Base-by-base conservation (phyloP, 2,888 invertebrate species). In the Heteromyza rotundicornis region DNA sequence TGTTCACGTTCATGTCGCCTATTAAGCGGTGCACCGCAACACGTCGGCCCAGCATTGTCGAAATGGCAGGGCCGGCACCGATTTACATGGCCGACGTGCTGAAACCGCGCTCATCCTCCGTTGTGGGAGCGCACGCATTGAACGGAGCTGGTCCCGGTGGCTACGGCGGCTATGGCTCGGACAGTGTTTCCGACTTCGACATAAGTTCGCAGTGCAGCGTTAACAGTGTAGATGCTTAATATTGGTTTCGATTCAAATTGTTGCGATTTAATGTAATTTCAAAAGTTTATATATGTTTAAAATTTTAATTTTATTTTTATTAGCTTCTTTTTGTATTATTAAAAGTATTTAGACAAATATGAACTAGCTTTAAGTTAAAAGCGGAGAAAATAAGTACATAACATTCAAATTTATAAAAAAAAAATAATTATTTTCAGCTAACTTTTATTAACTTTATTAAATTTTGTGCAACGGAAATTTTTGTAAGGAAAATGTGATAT, bases 1-100 rank as follows among this genome's bases (percentile, higher is more conserved):
- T 89, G 32, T 89, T 90, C 74, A 84, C 89, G 61, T 85, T 90
- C 60, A 84, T 90, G 69, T 89, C 89, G 70, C 90, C 90, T 1
- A 90, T 90, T 74, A 90, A 90, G 20, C 87, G 87, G 27, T 90
- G 90, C 77, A 88, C 88, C 35, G 87, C 87, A 1, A 76, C 75
- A 12, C 85, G 86, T 1, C 85, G 82, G 2, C 82, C 81, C 2
- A 83, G 80, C 50, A 79, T 83, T 59, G 78, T 80, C 7, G 82
- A 83, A 68, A 78, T 79, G n/a, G 75, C 79, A 19, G 80, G 81
- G 0, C 80, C 81, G 12, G 77, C 81, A 16, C 84, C 84, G 1
- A 61, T 80, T 5, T 83, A 88, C 27, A 85, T 83, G 61, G 80
- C 83, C 1, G 82, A 82, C 54, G 83, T 84, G 1, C 66, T 84